These are phyloP conservation scores for Poicephalus gulielmi DNA, from an alignment of 2,113 vertebrate species.

Conservation along the genomic window DNA sequence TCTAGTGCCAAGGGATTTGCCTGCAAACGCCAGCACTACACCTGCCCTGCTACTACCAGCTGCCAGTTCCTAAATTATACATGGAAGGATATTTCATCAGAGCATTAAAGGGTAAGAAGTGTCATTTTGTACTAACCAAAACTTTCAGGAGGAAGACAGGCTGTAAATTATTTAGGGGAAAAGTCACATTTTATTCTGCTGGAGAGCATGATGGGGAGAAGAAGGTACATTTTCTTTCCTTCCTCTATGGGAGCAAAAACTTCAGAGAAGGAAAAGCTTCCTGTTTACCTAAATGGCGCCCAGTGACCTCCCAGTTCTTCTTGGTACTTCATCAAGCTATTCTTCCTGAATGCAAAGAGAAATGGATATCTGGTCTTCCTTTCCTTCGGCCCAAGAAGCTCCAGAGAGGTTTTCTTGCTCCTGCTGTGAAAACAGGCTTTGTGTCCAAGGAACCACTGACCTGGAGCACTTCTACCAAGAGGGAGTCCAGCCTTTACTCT, in stretches of 20 bases:
- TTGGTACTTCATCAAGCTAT: not conserved
- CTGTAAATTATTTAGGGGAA: constrained; percentile 66
- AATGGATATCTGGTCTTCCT: not conserved
- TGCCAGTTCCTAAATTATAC: constrained; percentile 60
- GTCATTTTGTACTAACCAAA: constrained; percentile 57
- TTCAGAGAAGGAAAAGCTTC: not conserved
- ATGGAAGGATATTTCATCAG: constrained; percentile 61
- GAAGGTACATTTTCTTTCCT: not conserved
- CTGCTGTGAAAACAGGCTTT: not conserved
- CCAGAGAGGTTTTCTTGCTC: not conserved
- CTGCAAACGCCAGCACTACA: not conserved
- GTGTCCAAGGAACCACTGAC: not conserved
- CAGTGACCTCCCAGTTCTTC: not conserved
- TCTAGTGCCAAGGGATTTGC: not conserved
- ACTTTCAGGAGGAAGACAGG: constrained; percentile 55
- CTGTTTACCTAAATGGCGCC: not conserved
- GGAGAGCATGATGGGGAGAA: constrained; percentile 20
- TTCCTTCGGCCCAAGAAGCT: not conserved
- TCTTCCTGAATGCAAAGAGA: not conserved
- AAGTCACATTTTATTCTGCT: constrained; percentile 74
- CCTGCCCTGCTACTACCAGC: constrained; percentile 56
- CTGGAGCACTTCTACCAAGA: not conserved
- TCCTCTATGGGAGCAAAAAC: not conserved
- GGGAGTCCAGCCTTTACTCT: not conserved
- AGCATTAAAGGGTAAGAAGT: constrained; percentile 61